Evolutionary conservation across 2,888 invertebrate species (phyloP), one percentile per base, ranked within the genome.

Genomic region (Ochlodes sylvanus): DNA sequence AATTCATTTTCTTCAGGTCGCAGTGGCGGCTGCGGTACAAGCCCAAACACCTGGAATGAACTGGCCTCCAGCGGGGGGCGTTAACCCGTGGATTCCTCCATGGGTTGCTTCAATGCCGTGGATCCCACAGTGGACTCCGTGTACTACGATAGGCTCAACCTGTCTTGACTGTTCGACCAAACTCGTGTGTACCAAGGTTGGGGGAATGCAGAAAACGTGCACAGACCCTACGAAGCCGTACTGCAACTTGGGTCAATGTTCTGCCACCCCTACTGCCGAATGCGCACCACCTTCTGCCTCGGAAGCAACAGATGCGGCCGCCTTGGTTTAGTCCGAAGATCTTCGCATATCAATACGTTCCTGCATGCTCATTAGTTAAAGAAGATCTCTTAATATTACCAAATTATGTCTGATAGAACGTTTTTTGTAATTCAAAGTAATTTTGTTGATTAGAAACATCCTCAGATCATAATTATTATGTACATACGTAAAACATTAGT

Each of bases 171-270:
- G 92, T 71, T 84, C 73, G 15, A 92, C 91, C 0, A 91, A 80
- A 70, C 55, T 83, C 1, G 82, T 90, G 12, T 92, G 93, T 80
- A 92, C 91, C 0, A 90, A 90, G 72, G 70, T 91, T 21, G 92
- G 93, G 4, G 89, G 86, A 3, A 72, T 92, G 0, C 79, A 86
- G 63, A 82, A 79, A 12, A 73, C 86, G 9, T 93, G 93, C 75
- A 74, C 79, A 2, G 93, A 92, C 75, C 92, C 92, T 0, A 80
- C 86, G 1, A 72, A 87, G 17, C 93, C 93, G 0, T 83, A 88
- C 77, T 93, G 93, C 80, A 92, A 91, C 77, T 80, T 88, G 10
- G 93, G 93, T n/a, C 82, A 83, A 68, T 93, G 93, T 77, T 92
- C 93, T 0, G 92, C 90, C 7, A 91, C 92, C 0, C 90, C 93